These are phyloP conservation scores for Chaetogeoica ovagalla DNA, from an alignment of 2,888 invertebrate genomes.

Conservation along the genomic window DNA sequence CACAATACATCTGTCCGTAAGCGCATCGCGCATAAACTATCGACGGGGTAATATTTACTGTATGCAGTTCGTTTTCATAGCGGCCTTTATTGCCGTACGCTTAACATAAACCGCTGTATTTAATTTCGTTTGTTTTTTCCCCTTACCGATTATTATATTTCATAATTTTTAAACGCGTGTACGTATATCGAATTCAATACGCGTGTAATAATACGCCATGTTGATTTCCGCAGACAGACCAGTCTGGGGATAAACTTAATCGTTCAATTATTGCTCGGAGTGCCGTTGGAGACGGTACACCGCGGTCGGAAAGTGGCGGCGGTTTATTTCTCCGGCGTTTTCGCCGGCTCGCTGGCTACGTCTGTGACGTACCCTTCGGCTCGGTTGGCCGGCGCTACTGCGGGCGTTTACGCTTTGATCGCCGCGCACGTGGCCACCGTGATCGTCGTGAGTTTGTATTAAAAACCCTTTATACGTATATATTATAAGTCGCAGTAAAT, in stretches of 20 bases:
- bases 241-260: constrained; percentile 83
- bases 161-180: no score
- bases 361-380: neutral
- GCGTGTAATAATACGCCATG: neutral
- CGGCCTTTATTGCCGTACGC: no score
- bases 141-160: no score
- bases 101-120: no score
- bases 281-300: constrained; percentile 95
- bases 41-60: no score
- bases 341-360: constrained; percentile 76
- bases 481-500: no score
- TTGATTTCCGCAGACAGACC: neutral
- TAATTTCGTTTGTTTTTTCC: no score
- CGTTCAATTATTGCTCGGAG: constrained; percentile 89
- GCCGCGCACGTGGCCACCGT: constrained; percentile 86
- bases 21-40: no score
- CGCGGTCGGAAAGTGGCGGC: constrained; percentile 73
- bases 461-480: neutral
- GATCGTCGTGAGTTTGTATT: neutral
- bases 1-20: no score
- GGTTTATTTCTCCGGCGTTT: constrained; percentile 85
- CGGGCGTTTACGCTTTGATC: constrained; percentile 91
- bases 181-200: no score
- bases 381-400: constrained; percentile 87
- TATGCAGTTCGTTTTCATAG: no score